phyloP scores from a whole-genome alignment of 2,888 invertebrate genomes.

The Philaethria dido region DNA sequence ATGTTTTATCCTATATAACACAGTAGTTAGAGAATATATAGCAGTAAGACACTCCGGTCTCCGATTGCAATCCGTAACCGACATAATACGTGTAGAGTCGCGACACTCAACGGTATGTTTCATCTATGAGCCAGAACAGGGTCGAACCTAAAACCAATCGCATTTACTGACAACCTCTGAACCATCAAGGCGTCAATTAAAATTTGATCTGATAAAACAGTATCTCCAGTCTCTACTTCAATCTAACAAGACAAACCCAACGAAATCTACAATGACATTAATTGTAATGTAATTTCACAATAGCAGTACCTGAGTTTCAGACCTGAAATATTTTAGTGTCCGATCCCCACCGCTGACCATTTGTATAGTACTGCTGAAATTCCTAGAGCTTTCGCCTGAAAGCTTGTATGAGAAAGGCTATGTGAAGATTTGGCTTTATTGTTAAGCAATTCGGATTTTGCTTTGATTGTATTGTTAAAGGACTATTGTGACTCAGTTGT shows the following conservation, averaged over 20 bases:
- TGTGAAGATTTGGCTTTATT: conserved; percentile 1
- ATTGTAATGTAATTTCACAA: conserved; percentile 40
- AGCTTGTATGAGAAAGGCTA: conserved; percentile 21
- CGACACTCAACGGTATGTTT: too few species aligned
- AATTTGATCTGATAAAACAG: too few species aligned
- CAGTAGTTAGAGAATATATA: too few species aligned
- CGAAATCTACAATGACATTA: conserved; percentile 41
- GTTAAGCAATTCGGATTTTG: not conserved
- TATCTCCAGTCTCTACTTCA: not conserved
- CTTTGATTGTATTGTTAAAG: not conserved
- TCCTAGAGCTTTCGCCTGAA: conserved; percentile 32
- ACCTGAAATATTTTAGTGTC: conserved; percentile 44
- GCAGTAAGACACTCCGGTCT: too few species aligned
- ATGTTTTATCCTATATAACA: too few species aligned
- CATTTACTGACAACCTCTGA: too few species aligned
- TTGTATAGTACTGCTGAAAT: conserved; percentile 39
- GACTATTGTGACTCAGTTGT: not conserved
- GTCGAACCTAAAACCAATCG: too few species aligned
- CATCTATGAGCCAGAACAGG: too few species aligned
- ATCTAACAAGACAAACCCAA: conserved; percentile 25
- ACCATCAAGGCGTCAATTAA: too few species aligned
- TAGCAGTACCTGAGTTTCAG: conserved; percentile 31
- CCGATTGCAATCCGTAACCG: too few species aligned
- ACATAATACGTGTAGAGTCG: too few species aligned
- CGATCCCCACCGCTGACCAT: conserved; percentile 39